Base-by-base conservation (phyloP, 2,888 invertebrate species). In the Phania funesta region DNA sequence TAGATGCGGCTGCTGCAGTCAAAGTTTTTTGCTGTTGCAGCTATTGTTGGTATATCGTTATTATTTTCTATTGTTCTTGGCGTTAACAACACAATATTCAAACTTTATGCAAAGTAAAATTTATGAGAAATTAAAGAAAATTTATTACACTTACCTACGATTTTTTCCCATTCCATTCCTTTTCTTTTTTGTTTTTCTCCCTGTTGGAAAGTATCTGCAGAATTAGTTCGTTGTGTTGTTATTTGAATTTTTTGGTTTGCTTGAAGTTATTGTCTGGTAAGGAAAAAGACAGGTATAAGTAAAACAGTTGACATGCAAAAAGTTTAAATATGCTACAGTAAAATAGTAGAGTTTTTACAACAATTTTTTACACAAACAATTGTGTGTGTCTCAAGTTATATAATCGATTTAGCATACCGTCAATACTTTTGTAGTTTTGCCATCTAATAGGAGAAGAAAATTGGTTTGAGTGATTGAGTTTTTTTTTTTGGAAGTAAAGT, bases 101-200 rank as follows among this genome's bases (percentile, higher is more conserved):
- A 81, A 77, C 77, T 76, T 87, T 88, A 87, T 88, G 88, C 88
- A 87, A 87, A 87, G 87, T 83, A 78, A 88, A 88, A 88, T 88
- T 88, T 88, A 88, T 88, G 88, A 87, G 88, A 89, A 89, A 88
- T 89, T 88, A 88, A 88, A 87, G 84, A 86, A 87, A 89, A 88
- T 88, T 88, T 88, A 88, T 88, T 88, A 85, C 88, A 78, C 68
- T 83, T 83, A 80, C 83, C 77, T 68, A 64, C 64, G 50, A 58
- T 24, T 76, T 65, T 64, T 74, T 74, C 58, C 56, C 2, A n/a
- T 32, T 24, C 58, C 58, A 48, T 13, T 46, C 7, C 16, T 13
- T 38, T 13, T 58, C 41, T 6, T 16, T 52, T 54, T 52, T 1
- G 5, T 46, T 75, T 64, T 52, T 18, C 22, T 67, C 29, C 75